Percentiles rank a stretch among this genome's conserved stretches.
These are phyloP conservation scores for Drosophila atripex DNA, from an alignment of 2,888 invertebrate species.

Conservation along the genomic window DNA sequence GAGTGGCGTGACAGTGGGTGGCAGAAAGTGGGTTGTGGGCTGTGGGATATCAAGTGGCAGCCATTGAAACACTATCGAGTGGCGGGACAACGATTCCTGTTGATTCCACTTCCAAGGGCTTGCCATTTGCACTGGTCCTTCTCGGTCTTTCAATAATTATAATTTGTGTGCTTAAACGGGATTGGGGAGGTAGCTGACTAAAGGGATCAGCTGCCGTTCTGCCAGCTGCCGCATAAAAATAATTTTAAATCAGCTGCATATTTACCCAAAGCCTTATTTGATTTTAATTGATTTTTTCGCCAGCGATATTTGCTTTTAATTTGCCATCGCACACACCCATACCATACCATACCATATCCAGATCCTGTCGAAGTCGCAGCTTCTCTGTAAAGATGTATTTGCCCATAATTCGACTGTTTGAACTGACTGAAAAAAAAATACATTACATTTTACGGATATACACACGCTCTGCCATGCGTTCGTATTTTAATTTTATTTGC, in stretches of 20 bases:
- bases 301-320: slow-evolving; percentile 69
- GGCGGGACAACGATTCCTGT: slow-evolving; percentile 18
- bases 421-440: slow-evolving; percentile 61
- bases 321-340: slow-evolving; percentile 49
- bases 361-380: slow-evolving; percentile 37
- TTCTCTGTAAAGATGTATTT: slow-evolving; percentile 49
- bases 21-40: slow-evolving; percentile 18
- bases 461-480: slow-evolving; percentile 35
- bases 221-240: slow-evolving; percentile 54
- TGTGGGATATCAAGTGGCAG: slow-evolving; percentile 39
- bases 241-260: slow-evolving; percentile 73
- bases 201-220: slow-evolving; percentile 30
- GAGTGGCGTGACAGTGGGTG: slow-evolving; percentile 47
- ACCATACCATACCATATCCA: slow-evolving; percentile 25
- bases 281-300: slow-evolving; percentile 72
- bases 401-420: slow-evolving; percentile 71
- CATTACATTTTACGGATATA: slow-evolving; percentile 6
- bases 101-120: slow-evolving; percentile 22
- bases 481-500: slow-evolving; percentile 77
- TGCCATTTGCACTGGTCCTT: slow-evolving; percentile 9
- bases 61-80: slow-evolving; percentile 62
- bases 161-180: slow-evolving; percentile 68
- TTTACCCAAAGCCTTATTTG: slow-evolving; percentile 77
- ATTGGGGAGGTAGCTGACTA: neutral
- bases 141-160: slow-evolving; percentile 57